These are phyloP conservation scores for Magallana angulata DNA, from an alignment of 1,140 invertebrate genomes.

Conservation along the genomic window DNA sequence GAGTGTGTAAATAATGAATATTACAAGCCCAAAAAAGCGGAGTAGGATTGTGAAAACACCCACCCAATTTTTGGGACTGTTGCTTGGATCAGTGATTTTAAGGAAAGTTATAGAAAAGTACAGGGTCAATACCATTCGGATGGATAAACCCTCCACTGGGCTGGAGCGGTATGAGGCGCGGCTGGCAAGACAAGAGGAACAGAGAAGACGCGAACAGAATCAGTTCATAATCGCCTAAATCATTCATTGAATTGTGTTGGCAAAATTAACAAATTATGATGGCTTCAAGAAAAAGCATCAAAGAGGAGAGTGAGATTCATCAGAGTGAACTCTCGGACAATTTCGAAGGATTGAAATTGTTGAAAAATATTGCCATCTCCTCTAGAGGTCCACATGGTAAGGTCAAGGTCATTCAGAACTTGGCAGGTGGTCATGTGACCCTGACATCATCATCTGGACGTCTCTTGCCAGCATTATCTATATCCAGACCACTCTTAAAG, in stretches of 20 bases:
- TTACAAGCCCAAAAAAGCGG: neutral
- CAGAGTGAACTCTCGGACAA: neutral
- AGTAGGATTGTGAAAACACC: neutral
- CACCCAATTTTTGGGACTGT: slow-evolving; percentile 1
- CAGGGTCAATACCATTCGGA: neutral
- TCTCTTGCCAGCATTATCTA: slow-evolving; percentile 49
- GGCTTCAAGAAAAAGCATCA: neutral
- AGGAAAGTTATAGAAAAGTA: slow-evolving; percentile 17
- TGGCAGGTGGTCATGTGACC: slow-evolving; percentile 57
- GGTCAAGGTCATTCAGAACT: slow-evolving; percentile 61
- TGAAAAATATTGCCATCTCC: slow-evolving; percentile 40
- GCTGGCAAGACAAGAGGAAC: neutral
- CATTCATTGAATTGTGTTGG: neutral
- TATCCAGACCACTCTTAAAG: slow-evolving; percentile 58
- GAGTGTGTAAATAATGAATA: too few relatives aligned
- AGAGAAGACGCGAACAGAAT: slow-evolving; percentile 4
- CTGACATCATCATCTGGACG: slow-evolving; percentile 55
- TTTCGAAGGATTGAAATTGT: neutral
- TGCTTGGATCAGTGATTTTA: neutral
- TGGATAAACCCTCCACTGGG: neutral
- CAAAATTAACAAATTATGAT: neutral
- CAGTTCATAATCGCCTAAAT: neutral
- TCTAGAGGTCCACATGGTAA: slow-evolving; percentile 53
- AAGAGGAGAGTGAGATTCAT: neutral
- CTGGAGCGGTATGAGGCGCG: neutral